phyloP scores from a whole-genome alignment of 1,140 invertebrate genomes.

The Aphelenchoides fujianensis region DNA sequence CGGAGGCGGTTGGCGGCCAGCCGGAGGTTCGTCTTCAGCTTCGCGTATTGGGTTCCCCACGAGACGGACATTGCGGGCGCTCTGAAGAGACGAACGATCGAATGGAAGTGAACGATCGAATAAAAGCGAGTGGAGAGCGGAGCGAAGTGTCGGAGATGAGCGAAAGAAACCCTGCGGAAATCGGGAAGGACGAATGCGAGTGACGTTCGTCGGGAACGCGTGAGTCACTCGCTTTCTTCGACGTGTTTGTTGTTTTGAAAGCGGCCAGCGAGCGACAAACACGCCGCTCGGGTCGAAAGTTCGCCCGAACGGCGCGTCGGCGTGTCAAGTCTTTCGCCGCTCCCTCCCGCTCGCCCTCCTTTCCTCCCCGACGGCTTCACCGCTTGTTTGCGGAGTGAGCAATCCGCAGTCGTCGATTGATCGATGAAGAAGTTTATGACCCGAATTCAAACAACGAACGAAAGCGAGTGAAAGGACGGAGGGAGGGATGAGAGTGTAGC shows the following conservation, averaged over 20 bases:
- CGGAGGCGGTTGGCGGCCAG: slow-evolving; percentile 88
- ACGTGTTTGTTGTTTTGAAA: slow-evolving; percentile 6
- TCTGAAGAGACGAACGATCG: too few species aligned
- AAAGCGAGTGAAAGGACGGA: background rate
- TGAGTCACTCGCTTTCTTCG: background rate
- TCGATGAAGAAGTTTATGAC: background rate
- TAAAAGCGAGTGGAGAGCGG: too few species aligned
- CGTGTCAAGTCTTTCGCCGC: too few species aligned
- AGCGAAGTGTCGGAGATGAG: too few species aligned
- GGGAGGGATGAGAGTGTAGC: background rate
- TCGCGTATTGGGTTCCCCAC: slow-evolving; percentile 71
- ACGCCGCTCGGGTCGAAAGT: background rate
- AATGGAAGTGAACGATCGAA: background rate
- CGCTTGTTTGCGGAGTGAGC: too few species aligned
- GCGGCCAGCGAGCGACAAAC: too few species aligned
- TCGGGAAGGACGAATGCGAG: too few species aligned
- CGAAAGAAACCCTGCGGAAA: too few species aligned
- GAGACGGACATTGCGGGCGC: slow-evolving; percentile 62
- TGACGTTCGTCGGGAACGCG: background rate
- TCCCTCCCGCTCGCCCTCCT: too few species aligned
- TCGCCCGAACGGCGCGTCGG: background rate
- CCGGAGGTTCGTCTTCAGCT: slow-evolving; percentile 91
- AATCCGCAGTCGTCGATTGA: background rate
- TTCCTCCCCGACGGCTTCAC: too few species aligned
- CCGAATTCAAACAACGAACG: background rate